A percentile compares a stretch with the other conserved stretches of the same genome.
These are phyloP conservation scores for Solea senegalensis DNA, from an alignment of 2,113 vertebrate species.

Conservation along the genomic window DNA sequence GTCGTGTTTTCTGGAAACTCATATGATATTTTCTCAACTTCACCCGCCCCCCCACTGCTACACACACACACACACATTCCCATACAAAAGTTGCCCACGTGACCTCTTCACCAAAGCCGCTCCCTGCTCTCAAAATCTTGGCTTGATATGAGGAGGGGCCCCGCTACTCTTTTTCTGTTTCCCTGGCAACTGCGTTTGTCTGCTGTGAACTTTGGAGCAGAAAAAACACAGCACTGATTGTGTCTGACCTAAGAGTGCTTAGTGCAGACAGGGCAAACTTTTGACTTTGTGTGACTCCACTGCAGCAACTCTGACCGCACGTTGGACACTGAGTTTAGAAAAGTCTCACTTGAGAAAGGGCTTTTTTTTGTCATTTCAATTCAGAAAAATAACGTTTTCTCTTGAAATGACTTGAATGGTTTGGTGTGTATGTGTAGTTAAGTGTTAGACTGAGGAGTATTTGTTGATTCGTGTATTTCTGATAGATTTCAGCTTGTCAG, in stretches of 20 bases:
- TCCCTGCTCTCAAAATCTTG: conserved; percentile 60
- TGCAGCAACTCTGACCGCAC: neutral
- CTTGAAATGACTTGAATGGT: neutral
- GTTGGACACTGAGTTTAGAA: neutral
- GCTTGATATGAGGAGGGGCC: conserved; percentile 59
- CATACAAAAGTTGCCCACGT: conserved; percentile 25
- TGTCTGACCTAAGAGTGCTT: conserved; percentile 63
- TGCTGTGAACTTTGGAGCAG: conserved; percentile 76
- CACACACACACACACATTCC: conserved; percentile 18
- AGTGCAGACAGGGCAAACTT: conserved; percentile 36
- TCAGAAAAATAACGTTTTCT: neutral
- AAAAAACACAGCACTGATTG: conserved; percentile 63
- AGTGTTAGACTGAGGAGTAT: neutral
- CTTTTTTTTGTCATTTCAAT: no score
- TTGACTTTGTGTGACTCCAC: conserved; percentile 57
- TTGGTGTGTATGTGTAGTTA: neutral
- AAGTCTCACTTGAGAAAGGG: no score
- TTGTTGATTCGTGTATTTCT: conserved; percentile 46
- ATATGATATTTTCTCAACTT: conserved; percentile 27
- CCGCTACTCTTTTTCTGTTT: conserved; percentile 51
- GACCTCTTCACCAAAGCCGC: conserved; percentile 45
- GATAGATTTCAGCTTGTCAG: conserved; percentile 62
- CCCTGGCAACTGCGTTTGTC: conserved; percentile 66
- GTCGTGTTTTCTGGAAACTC: neutral
- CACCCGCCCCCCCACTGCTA: conserved; percentile 14